Base-by-base conservation (phyloP, 1,140 invertebrate genomes). In the Musca vetustissima region DNA sequence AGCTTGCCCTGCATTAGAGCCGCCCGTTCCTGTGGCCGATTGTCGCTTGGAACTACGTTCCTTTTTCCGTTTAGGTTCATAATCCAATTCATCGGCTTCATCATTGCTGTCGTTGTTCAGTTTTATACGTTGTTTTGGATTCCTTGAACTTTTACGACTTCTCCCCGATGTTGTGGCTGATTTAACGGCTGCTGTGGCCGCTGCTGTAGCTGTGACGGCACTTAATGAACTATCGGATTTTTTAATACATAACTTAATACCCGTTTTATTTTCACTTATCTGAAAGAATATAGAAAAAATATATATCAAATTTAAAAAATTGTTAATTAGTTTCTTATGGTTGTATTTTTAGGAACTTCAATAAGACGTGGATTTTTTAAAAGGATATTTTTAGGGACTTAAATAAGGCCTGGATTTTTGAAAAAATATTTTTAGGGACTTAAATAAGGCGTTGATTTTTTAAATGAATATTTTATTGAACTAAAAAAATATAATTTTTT, bases 211-310 rank as follows among this genome's bases (percentile, higher is more conserved):
- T 11, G 68, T 43, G 11, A 57, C 21, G 3, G 53, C 28, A 24
- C 25, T 24, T 21, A 67, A 59, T 48, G 53, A 52, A 22, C 67
- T 72, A 57, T 85, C 83, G 9, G 87, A 88, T 77, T 89, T 89
- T 73, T 86, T 87, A 43, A 89, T 89, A 73, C 86, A 84, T 43
- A 89, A 79, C 76, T 88, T 89, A 19, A 89, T 89, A 4, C 88
- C 87, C 71, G 88, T 85, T 72, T 88, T 85, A 74, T 87, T 85
- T 65, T 87, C 86, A 69, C 87, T 87, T 61, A 89, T 88, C 73
- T 87, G 84, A 73, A 84, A 86, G n/a, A n/a, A n/a, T n/a, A n/a
- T n/a, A 55, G 83, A 28, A 28, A 28, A 4, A 8, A 28, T 28
- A 28, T n/a, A n/a, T n/a, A n/a, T n/a, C n/a, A n/a, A n/a, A 28